Base-by-base conservation (phyloP, 2,113 vertebrate genomes). In the Pipra filicauda region DNA sequence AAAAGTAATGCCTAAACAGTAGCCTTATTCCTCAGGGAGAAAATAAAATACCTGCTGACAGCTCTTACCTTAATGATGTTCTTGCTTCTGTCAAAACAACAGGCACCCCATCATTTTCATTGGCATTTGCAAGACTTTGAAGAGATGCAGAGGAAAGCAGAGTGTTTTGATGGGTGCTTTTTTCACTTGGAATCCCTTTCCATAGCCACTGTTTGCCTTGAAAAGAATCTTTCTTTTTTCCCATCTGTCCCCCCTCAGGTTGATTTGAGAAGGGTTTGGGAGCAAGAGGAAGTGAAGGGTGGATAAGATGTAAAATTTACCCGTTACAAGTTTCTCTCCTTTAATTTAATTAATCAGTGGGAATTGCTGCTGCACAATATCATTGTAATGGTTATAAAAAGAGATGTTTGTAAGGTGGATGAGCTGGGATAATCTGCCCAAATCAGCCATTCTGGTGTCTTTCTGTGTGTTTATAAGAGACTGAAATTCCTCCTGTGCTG, bases 41-140 rank as follows among this genome's bases (percentile, higher is more conserved):
- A 92, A 93, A 95, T 87, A 80, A 97, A 89, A 91, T 93, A 83
- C 74, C 90, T 89, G 48, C 83, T 86, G 95, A 91, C 96, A 97
- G 83, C 82, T 96, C 70, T 89, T 95, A 95, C 81, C 82, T 90
- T 96, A 95, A 92, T 94, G 74, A 94, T 86, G 66, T 78, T 83
- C 75, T 84, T 96, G n/a, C 76, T 92, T 93, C 88, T 93, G 88
- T 97, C 85, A 89, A 94, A 96, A 96, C 78, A 92, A 85, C 78
- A 88, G 67, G 85, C 33, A 6, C 89, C 51, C 28, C 33, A 51
- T 79, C 88, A 62, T 80, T 52, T 85, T 51, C 78, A 76, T 57
- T 94, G 94, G 76, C 91, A 88, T 95, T 96, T 93, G 76, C 70
- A 87, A 93, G 62, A 74, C 44, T 93, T 84, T 74, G 59, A 92